Evolutionary conservation across 2,113 vertebrate genomes (phyloP), one percentile per base, ranked within the genome.

Genomic region (Notothenia coriiceps): DNA sequence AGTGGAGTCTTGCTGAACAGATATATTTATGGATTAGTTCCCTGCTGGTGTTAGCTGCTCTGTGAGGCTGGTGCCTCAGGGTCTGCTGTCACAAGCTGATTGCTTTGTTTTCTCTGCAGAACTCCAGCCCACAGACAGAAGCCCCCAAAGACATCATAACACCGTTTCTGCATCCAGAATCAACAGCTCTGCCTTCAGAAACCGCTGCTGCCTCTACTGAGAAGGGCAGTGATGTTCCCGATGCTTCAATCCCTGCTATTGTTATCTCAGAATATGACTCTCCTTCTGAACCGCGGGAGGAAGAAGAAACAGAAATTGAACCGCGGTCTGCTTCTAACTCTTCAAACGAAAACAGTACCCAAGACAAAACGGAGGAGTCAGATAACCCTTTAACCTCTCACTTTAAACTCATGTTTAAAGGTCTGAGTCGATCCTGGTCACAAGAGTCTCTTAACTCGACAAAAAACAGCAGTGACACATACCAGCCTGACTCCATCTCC

Each of bases 401-500:
- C 70, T 81, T 91, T 4, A 92, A 92, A 82, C 87, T 70, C 62
- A 69, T 90, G 35, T 40, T 91, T 52, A 91, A 49, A 82, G 89
- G 89, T 64, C 55, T 88, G 66, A 76, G 52, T 20, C 71, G 68
- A 20, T 84, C 86, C 43, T 87, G 60, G 69, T 93, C 92, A 6
- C 90, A 89, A 4, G 93, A 94, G 62, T 89, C 88, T 52, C 56
- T 94, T 80, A 33, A 44, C 66, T 89, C 74, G 2, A 17, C 71
- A 6, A 93, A 83, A 77, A 47, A 6, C 51, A 2, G 3, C 43
- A 6, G 33, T 1, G 87, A 86, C 0, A 88, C 89, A 7, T 76
- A 86, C 40, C 49, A 1, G 4, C 2, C 22, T 0, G 46, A 73
- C 3, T 50, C 35, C 5, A 63, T 61, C 33, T 47, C 11, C 22